A percentile compares a stretch with the other conserved stretches of the same genome.
Conservation (phyloP, 1,140 invertebrate species). For the Homarus americanus region DNA sequence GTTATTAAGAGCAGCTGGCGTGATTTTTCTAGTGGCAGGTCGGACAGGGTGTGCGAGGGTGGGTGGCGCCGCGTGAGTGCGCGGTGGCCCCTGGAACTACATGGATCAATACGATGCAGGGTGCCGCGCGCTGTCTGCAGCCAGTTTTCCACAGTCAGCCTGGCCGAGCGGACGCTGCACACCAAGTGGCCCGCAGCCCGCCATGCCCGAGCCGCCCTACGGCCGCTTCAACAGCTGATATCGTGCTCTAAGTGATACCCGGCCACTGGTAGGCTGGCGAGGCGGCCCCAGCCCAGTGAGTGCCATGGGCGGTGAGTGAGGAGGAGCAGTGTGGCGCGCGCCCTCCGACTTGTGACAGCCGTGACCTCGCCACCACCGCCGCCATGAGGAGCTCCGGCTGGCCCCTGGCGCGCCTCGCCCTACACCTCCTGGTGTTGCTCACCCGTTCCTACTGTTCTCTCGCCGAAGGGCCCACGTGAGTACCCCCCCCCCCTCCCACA, state of each 20-base stretch:
- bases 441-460: slow-evolving; percentile 62
- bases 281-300: slow-evolving; percentile 48
- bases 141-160: slow-evolving; percentile 58
- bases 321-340: slow-evolving; percentile 52
- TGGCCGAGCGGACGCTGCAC: slow-evolving; percentile 47
- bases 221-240: slow-evolving; percentile 59
- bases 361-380: slow-evolving; percentile 51
- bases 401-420: slow-evolving; percentile 67
- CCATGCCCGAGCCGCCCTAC: slow-evolving; percentile 59
- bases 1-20: slow-evolving; percentile 67
- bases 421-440: slow-evolving; percentile 63
- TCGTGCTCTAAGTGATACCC: slow-evolving; percentile 57
- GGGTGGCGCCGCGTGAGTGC: slow-evolving; percentile 5
- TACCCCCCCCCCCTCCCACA: slow-evolving; percentile 2
- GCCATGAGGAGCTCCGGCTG: slow-evolving; percentile 66
- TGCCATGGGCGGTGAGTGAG: slow-evolving; percentile 67
- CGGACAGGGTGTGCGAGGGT: slow-evolving; percentile 47
- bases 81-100: slow-evolving; percentile 11
- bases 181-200: slow-evolving; percentile 56
- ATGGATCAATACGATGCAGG: slow-evolving; percentile 40
- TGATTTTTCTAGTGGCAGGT: slow-evolving; percentile 63
- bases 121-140: slow-evolving; percentile 25
- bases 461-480: slow-evolving; percentile 63
- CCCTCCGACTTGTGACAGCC: slow-evolving; percentile 51
- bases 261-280: slow-evolving; percentile 61